Conservation (phyloP, 2,888 invertebrate genomes). For the Tanypteryx hageni region DNA sequence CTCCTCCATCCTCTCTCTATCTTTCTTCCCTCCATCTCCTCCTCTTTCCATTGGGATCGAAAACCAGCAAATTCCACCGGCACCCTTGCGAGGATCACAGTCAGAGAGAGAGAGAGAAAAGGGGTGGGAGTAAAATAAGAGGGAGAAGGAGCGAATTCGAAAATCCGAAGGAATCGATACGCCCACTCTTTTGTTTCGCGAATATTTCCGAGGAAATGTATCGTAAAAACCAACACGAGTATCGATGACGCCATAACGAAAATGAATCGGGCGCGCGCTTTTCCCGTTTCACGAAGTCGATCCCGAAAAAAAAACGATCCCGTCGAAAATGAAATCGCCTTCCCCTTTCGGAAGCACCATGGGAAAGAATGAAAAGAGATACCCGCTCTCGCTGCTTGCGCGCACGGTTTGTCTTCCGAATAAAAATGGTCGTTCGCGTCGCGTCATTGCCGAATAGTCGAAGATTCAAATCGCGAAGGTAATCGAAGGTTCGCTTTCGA, state of each 20-base stretch:
- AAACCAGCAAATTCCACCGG: neutral
- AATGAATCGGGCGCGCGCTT: neutral
- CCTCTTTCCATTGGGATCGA: neutral
- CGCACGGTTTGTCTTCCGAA: neutral
- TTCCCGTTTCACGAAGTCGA: neutral
- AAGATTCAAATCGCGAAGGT: no score
- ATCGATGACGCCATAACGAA: neutral
- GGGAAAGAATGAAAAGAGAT: neutral
- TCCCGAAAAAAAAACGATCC: neutral
- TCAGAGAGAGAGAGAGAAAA: neutral
- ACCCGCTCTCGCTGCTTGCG: neutral
- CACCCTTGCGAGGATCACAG: neutral
- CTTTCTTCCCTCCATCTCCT: neutral
- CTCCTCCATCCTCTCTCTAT: neutral
- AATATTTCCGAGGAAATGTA: constrained; percentile 15
- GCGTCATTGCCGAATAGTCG: neutral
- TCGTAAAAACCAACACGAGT: neutral
- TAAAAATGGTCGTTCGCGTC: neutral
- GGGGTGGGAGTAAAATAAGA: neutral
- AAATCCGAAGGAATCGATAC: neutral
- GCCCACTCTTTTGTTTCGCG: neutral
- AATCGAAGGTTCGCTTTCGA: no score
- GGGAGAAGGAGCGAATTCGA: neutral
- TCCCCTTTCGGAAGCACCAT: neutral
- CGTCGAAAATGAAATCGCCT: neutral